Conservation (phyloP, 2,113 vertebrate genomes). For the Procavia capensis region DNA sequence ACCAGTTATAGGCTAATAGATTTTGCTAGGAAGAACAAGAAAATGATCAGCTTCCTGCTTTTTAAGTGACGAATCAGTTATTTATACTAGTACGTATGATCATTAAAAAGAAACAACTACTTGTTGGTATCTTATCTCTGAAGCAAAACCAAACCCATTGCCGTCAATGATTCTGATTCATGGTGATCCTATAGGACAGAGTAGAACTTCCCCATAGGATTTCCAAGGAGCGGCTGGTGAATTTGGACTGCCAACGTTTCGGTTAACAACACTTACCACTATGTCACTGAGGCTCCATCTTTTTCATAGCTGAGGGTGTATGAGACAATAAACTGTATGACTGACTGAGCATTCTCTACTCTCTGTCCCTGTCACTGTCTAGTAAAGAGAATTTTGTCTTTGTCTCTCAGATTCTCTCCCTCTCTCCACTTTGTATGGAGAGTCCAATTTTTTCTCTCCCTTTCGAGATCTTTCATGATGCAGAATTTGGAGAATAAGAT, state of each 20-base stretch:
- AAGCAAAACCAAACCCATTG: no score
- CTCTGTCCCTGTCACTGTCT: neutral
- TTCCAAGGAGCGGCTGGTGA: no score
- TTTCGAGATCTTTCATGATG: neutral
- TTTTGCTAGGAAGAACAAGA: slow-evolving; percentile 24
- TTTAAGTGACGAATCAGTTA: neutral
- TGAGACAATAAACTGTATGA: neutral
- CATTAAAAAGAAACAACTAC: slow-evolving; percentile 5
- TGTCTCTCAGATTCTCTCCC: neutral
- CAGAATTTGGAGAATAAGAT: neutral
- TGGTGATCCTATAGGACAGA: no score
- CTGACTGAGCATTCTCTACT: neutral
- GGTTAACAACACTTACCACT: no score
- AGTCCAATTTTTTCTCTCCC: neutral
- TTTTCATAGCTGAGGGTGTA: slow-evolving; percentile 7
- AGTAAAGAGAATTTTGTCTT: slow-evolving; percentile 7
- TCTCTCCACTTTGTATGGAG: neutral
- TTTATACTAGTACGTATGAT: neutral
- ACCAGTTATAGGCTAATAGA: neutral
- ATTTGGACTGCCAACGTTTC: no score
- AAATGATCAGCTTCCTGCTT: neutral
- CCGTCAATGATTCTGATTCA: no score
- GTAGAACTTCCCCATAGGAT: no score
- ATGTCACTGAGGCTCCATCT: neutral
- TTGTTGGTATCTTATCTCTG: neutral